Percentiles rank a stretch among this genome's conserved stretches.
These are phyloP conservation scores for Zaprionus taronus DNA, from an alignment of 1,140 invertebrate species.

Conservation along the genomic window DNA sequence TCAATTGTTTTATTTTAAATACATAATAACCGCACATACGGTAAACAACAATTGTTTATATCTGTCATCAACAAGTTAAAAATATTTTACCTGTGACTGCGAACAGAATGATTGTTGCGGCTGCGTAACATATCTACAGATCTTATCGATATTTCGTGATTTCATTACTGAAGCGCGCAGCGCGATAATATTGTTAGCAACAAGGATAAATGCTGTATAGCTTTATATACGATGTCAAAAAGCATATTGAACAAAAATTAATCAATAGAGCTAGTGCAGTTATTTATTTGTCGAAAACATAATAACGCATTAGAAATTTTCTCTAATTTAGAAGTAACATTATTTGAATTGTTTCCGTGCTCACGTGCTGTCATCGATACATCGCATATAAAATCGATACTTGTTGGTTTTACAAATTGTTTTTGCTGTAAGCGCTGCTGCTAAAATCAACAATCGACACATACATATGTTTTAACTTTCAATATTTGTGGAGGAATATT, in stretches of 20 bases:
- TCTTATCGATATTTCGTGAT: neutral
- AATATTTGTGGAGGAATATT: constrained; percentile 3
- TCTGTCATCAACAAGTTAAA: neutral
- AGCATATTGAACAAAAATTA: neutral
- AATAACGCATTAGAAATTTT: neutral
- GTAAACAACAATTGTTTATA: no score
- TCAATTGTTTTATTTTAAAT: neutral
- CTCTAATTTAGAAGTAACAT: neutral
- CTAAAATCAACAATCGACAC: no score
- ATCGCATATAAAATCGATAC: neutral
- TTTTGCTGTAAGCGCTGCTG: neutral
- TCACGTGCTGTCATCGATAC: neutral
- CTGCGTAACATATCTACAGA: neutral
- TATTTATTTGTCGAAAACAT: neutral
- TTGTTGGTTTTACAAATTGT: neutral
- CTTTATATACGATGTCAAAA: neutral
- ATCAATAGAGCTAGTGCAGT: neutral
- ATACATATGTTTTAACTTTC: no score
- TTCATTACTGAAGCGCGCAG: neutral
- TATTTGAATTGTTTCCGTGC: neutral
- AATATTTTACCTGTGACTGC: constrained; percentile 7
- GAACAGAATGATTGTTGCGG: neutral
- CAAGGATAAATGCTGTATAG: neutral
- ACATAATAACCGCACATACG: no score
- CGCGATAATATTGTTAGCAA: neutral